These are phyloP conservation scores for Lipophrys pholis DNA, from an alignment of 2,113 vertebrate genomes.

Conservation along the genomic window DNA sequence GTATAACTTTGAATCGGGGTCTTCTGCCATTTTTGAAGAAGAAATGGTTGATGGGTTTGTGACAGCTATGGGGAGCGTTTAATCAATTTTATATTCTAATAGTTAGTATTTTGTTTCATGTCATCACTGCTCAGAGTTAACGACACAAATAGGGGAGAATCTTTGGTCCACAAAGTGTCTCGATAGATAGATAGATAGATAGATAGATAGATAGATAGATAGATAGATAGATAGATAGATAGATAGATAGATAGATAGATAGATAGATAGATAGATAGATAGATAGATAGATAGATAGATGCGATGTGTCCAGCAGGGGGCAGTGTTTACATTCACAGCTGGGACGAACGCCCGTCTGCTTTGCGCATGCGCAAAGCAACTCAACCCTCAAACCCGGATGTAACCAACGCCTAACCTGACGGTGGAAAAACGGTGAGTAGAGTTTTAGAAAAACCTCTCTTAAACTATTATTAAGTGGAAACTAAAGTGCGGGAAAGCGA, in stretches of 20 bases:
- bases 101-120: too few species aligned
- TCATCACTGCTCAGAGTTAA: too few species aligned
- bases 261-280: slow-evolving; percentile 22
- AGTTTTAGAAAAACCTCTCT: slow-evolving; percentile 39
- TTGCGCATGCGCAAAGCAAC: slow-evolving; percentile 64
- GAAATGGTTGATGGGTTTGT: too few species aligned
- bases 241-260: slow-evolving; percentile 18
- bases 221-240: slow-evolving; percentile 22
- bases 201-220: slow-evolving; percentile 17
- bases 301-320: slow-evolving; percentile 41
- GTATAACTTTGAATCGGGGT: too few species aligned
- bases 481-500: neutral
- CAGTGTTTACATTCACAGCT: slow-evolving; percentile 34
- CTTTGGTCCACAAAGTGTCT: too few species aligned
- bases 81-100: too few species aligned
- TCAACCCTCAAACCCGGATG: slow-evolving; percentile 83
- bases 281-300: neutral
- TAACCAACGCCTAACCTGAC: slow-evolving; percentile 87
- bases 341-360: neutral
- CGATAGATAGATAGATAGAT: slow-evolving; percentile 7
- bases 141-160: neutral
- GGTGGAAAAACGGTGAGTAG: slow-evolving; percentile 81
- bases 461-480: neutral
- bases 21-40: too few species aligned
- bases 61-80: too few species aligned